Evolutionary conservation across 2,888 invertebrate species (phyloP).

Genomic region (Sminthurides aquaticus): DNA sequence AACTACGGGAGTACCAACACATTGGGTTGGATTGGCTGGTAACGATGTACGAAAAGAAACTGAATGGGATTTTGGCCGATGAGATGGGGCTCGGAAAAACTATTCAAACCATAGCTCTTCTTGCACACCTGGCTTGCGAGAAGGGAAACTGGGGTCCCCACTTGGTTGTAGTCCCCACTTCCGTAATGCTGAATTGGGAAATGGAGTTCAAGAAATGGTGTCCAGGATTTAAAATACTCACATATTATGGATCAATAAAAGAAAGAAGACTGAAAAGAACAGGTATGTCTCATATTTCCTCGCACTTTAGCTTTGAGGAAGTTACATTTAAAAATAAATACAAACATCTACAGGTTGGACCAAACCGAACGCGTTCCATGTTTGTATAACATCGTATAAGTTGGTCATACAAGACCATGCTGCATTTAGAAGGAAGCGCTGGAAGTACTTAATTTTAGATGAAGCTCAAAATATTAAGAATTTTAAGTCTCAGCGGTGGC

Average conservation of each 20-base stretch:
- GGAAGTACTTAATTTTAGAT: constrained; percentile 96
- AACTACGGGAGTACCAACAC: constrained; percentile 90
- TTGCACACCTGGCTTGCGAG: constrained; percentile 89
- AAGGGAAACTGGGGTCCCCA: constrained; percentile 96
- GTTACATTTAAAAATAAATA: background rate
- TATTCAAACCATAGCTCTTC: constrained; percentile 88
- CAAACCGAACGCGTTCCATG: constrained; percentile 94
- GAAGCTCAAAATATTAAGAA: constrained; percentile 99
- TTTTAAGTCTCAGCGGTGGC: constrained; percentile 98
- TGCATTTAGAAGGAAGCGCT: constrained; percentile 91
- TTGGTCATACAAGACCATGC: constrained; percentile 97
- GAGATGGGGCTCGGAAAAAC: constrained; percentile 98
- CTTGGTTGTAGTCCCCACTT: constrained; percentile 96
- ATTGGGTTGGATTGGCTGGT: constrained; percentile 96
- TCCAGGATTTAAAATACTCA: constrained; percentile 96
- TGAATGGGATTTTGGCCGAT: constrained; percentile 65
- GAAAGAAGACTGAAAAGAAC: constrained; percentile 84
- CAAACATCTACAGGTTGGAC: constrained; percentile 68
- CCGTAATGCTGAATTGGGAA: constrained; percentile 99
- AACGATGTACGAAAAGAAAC: constrained; percentile 86
- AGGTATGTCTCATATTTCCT: constrained; percentile 46
- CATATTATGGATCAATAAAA: constrained; percentile 94
- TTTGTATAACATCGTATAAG: constrained; percentile 97
- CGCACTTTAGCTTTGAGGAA: too few relatives aligned
- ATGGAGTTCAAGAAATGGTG: constrained; percentile 99